phyloP scores from a whole-genome alignment of 2,888 invertebrate species.

The Melanchra persicariae region DNA sequence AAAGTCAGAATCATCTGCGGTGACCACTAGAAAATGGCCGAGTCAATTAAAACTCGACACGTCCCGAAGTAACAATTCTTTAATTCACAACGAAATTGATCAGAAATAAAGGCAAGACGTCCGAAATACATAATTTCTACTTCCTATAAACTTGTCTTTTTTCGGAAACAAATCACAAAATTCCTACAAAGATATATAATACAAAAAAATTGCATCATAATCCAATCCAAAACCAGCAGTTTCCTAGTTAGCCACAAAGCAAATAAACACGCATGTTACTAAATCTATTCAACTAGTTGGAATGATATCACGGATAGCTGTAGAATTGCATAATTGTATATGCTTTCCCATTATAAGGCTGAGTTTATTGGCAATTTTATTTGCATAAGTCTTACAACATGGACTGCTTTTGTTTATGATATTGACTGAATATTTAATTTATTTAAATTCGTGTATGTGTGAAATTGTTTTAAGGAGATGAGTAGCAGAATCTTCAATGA shows the following conservation, averaged over 20 bases:
- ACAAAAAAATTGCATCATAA: slow-evolving; percentile 15
- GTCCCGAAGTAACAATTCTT: too few species aligned
- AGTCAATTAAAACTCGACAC: too few species aligned
- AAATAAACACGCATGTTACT: slow-evolving; percentile 31
- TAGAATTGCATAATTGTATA: slow-evolving; percentile 58
- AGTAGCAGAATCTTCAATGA: slow-evolving; percentile 4
- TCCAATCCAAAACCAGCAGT: slow-evolving; percentile 5
- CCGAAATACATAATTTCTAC: too few species aligned
- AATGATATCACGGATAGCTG: slow-evolving; percentile 39
- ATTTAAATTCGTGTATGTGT: not conserved
- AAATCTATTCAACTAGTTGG: slow-evolving; percentile 31
- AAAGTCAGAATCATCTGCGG: not conserved
- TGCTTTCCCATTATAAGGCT: slow-evolving; percentile 36
- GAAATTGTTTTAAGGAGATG: slow-evolving; percentile 5
- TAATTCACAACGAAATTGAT: too few species aligned
- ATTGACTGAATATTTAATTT: slow-evolving; percentile 17
- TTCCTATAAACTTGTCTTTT: not conserved
- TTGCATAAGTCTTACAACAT: slow-evolving; percentile 46
- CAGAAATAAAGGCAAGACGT: too few species aligned
- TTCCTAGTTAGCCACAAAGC: slow-evolving; percentile 26
- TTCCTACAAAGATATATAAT: not conserved
- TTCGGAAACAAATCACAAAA: not conserved
- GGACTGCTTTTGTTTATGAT: slow-evolving; percentile 23
- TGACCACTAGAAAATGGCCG: too few species aligned
- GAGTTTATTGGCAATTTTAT: slow-evolving; percentile 56